Base-by-base conservation (phyloP, 2,888 invertebrate genomes). In the Axea sp. region DNA sequence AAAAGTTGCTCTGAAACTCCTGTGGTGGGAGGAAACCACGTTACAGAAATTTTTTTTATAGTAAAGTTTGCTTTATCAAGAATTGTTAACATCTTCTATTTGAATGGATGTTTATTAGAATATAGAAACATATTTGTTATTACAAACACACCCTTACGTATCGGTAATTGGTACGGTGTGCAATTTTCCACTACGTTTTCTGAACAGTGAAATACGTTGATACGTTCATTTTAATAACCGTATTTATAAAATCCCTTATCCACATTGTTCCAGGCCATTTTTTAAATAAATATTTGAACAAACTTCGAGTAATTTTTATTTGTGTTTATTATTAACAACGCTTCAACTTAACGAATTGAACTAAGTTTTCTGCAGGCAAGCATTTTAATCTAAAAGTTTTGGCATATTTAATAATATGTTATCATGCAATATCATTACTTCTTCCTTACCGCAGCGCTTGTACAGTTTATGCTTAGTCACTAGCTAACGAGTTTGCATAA, bases 401-500 rank as follows among this genome's bases (percentile, higher is more conserved):
- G 59, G 64, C 72, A 59, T 51, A 59, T 72, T 72, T 64, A 59
- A 60, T 62, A 60, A 67, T 67, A 67, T 53, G 67, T 51, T 67
- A 62, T 62, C 68, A 51, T 60, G 64, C 24, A 37, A 64, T 59
- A 59, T 69, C 59, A 57, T 74, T 69, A 73, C 65, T 74, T 74
- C 64, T 69, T 64, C 57, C 53, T 69, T 39, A 39, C 64, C 57
- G 28, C 51, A 43, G 51, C 41, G 49, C 39, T 49, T 35, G 33
- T 55, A 11, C 47, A 65, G 64, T 74, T 74, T 65, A 59, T 47
- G 64, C 71, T 53, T 71, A 65, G 65, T 71, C 71, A 71, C 53
- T 55, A 53, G 60, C 71, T 71, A 71, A 71, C 65, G 47, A 71
- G 75, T 75, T 75, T 67, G 69, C 71, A 71, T 71, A 71, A 75